These are phyloP conservation scores for Drosophila erecta DNA, from an alignment of 1,140 invertebrate species.

Conservation along the genomic window DNA sequence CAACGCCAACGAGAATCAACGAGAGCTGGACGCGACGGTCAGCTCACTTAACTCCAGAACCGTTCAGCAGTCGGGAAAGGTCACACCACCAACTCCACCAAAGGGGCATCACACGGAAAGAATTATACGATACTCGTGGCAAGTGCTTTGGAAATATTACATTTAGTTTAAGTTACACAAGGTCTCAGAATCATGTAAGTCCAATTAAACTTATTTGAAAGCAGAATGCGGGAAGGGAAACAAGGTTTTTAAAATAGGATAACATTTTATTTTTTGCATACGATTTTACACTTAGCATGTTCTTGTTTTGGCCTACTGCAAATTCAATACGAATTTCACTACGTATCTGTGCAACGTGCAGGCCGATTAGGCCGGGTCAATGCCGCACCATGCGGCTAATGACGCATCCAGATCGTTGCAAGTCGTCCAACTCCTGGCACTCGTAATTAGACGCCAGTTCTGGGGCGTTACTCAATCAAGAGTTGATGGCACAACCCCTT, in stretches of 20 bases:
- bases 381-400: conserved; percentile 68
- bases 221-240: too few species aligned
- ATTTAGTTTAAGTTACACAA: too few species aligned
- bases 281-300: too few species aligned
- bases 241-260: too few species aligned
- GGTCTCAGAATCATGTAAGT: too few species aligned
- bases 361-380: conserved; percentile 41
- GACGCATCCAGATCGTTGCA: conserved; percentile 34
- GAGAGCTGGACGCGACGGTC: conserved; percentile 27
- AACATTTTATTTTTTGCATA: too few species aligned
- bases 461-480: conserved; percentile 83
- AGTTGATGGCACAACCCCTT: conserved; percentile 78
- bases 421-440: conserved; percentile 27
- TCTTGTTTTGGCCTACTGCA: too few species aligned
- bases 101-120: not conserved
- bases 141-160: too few species aligned
- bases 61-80: conserved; percentile 17
- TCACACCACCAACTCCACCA: conserved; percentile 18
- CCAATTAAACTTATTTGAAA: too few species aligned
- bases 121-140: not conserved
- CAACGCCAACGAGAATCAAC: conserved; percentile 64
- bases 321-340: too few species aligned
- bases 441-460: conserved; percentile 76
- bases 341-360: conserved; percentile 18
- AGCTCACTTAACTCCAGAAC: conserved; percentile 10